A percentile compares a stretch with the other conserved stretches of the same genome.
phyloP scores from a whole-genome alignment of 2,797 vertebrate species.

The Acrocephalus scirpaceus region DNA sequence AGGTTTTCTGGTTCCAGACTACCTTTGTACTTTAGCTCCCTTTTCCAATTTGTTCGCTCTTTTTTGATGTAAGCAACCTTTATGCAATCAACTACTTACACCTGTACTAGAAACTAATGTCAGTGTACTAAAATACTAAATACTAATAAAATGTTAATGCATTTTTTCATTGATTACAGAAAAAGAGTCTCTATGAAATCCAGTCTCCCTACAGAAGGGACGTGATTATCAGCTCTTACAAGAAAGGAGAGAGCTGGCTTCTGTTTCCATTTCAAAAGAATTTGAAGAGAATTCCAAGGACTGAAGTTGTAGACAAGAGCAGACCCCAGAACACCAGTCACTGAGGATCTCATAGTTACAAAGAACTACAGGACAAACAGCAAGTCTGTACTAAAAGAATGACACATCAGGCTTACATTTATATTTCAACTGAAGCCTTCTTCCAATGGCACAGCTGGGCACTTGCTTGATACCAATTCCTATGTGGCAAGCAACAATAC shows the following conservation, averaged over 20 bases:
- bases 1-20: background rate
- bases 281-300: slow-evolving; percentile 12
- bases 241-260: slow-evolving; percentile 34
- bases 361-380: background rate
- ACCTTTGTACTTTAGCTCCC: background rate
- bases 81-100: background rate
- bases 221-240: background rate
- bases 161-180: background rate
- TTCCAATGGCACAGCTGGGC: background rate
- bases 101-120: background rate
- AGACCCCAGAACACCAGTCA: background rate
- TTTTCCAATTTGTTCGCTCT: background rate
- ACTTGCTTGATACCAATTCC: background rate
- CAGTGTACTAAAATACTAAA: background rate
- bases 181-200: background rate
- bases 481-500: background rate
- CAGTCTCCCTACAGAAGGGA: background rate
- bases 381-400: background rate
- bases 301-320: slow-evolving; percentile 1
- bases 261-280: slow-evolving; percentile 27
- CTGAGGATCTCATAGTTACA: background rate
- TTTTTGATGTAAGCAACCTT: background rate
- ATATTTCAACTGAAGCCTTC: background rate
- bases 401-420: background rate
- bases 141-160: background rate